Percentiles rank a stretch among this genome's conserved stretches.
These are phyloP conservation scores for Netelia melanura DNA, from an alignment of 2,888 invertebrate genomes.

Conservation along the genomic window DNA sequence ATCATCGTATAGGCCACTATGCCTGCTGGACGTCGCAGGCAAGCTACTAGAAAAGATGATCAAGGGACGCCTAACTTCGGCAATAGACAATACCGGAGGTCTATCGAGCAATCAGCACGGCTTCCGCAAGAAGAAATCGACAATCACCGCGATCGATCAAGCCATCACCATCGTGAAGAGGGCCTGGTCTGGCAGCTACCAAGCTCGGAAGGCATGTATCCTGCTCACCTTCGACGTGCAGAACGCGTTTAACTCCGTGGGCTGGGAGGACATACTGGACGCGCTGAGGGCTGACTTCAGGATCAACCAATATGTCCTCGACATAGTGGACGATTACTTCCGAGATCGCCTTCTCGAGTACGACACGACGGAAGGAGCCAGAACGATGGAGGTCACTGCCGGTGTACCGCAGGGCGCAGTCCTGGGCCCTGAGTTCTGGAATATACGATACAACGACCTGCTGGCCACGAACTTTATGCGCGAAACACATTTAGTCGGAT, in stretches of 20 bases:
- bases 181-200: constrained; percentile 53
- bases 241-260: constrained; percentile 66
- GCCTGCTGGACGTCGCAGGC: constrained; percentile 47
- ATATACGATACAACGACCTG: constrained; percentile 63
- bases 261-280: constrained; percentile 65
- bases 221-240: constrained; percentile 58
- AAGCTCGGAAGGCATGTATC: constrained; percentile 59
- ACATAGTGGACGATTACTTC: constrained; percentile 63
- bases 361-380: constrained; percentile 59
- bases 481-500: constrained; percentile 41
- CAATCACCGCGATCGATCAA: constrained; percentile 57
- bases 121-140: constrained; percentile 62
- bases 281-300: constrained; percentile 60
- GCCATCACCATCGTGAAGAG: constrained; percentile 46
- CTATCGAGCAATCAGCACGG: constrained; percentile 59
- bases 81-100: constrained; percentile 60
- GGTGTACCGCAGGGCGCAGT: not conserved
- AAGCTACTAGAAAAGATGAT: constrained; percentile 68
- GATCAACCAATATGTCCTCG: constrained; percentile 51
- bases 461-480: constrained; percentile 27
- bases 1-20: constrained; percentile 57
- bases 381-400: constrained; percentile 50
- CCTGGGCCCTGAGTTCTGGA: constrained; percentile 58
- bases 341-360: constrained; percentile 54
- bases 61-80: constrained; percentile 50